Conservation (phyloP, 1,140 invertebrate genomes). For the Hylaeus anthracinus region DNA sequence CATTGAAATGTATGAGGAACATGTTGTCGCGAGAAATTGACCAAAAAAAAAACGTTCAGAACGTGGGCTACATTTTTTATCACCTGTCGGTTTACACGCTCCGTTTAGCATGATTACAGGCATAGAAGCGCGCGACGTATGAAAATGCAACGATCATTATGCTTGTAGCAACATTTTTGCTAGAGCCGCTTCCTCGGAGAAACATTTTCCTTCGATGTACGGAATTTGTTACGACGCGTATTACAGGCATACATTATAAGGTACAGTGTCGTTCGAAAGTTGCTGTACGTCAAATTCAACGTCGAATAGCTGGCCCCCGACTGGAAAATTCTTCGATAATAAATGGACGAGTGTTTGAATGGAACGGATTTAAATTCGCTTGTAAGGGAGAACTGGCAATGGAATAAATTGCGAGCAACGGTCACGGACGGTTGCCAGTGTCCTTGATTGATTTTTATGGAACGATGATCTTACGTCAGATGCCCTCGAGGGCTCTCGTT, state of each 20-base stretch:
- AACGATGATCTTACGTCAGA: slow-evolving; percentile 17
- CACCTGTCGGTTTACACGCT: slow-evolving; percentile 23
- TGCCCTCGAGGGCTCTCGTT: slow-evolving; percentile 16
- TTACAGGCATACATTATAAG: background rate
- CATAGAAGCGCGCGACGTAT: background rate
- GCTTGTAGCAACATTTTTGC: slow-evolving; percentile 28
- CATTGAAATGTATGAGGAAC: slow-evolving; percentile 42
- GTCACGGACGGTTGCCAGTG: background rate
- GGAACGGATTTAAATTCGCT: background rate
- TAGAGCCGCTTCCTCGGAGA: background rate
- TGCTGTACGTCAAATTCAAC: background rate
- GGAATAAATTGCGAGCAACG: background rate
- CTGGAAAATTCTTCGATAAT: background rate
- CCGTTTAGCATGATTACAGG: slow-evolving; percentile 46
- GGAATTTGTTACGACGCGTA: slow-evolving; percentile 6
- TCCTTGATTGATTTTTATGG: slow-evolving; percentile 16
- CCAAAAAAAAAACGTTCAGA: slow-evolving; percentile 29
- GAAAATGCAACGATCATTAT: slow-evolving; percentile 47
- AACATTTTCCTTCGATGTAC: background rate
- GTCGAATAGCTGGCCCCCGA: too few relatives aligned
- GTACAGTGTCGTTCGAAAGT: background rate
- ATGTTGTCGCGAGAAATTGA: slow-evolving; percentile 41
- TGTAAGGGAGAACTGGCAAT: background rate
- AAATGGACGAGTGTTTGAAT: background rate
- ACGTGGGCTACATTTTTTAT: slow-evolving; percentile 30